Evolutionary conservation across 2,888 invertebrate genomes (phyloP), one percentile per base, ranked within the genome.

Genomic region (Alloscopus bannaensis): DNA sequence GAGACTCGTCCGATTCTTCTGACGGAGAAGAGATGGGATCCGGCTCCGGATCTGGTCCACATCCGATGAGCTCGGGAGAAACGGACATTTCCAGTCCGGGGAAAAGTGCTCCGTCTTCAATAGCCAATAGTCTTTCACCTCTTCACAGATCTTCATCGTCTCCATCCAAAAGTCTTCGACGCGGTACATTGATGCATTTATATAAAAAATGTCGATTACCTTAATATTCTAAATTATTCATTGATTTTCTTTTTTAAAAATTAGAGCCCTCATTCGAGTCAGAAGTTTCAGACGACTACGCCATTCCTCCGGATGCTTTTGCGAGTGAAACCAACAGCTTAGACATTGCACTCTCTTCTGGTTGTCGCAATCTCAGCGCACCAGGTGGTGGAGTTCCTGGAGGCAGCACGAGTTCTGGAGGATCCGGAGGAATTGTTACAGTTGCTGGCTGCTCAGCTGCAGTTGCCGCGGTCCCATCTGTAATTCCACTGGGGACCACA

Each of bases 261-360:
- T n/a, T 88, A 85, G 89, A 88, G 76, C 86, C 87, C 69, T 96
- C 96, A 80, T 94, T 95, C 90, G 96, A 96, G 89, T 96, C 96
- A 75, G 96, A 96, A 86, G 93, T 96, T 90, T 97, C 97, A 40
- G 97, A 97, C 88, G 98, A 98, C 90, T 98, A 98, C 89, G 97
- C 97, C 77, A 93, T 98, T 87, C 98, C 98, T 11, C 98, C 98
- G 11, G 98, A 98, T 89, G 97, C 97, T 0, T 91, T 95, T 20
- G 95, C 95, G 79, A 92, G 92, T 88, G 94, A 93, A 88, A 93
- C 93, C 52, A 93, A 85, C 81, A 87, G 87, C 62, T 91, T 94
- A 88, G 94, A 86, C 60, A 86, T 86, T 69, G 86, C 87, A 29
- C 84, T 87, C 70, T 85, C 85, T 52, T 82, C 86, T 31, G 85